Conservation (phyloP, 2,113 vertebrate genomes). For the Australoheros scitulus region DNA sequence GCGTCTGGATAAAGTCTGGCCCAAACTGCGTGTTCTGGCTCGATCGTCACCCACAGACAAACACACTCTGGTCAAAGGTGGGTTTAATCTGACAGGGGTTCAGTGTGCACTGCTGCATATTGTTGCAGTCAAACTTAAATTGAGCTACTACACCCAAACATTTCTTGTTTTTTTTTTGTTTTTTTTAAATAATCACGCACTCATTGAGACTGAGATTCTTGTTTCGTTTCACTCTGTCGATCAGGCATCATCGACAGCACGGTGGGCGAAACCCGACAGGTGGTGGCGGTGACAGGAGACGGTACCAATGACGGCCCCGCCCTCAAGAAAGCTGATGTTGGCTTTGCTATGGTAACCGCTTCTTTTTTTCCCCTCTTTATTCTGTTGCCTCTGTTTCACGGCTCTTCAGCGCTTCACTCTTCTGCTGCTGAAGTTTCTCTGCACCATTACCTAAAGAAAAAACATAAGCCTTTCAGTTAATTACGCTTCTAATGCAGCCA, state of each 20-base stretch:
- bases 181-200: not conserved
- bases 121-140: not conserved
- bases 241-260: conserved; percentile 98
- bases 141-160: not conserved
- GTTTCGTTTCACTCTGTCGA: not conserved
- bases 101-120: not conserved
- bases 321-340: conserved; percentile 96
- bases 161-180: not conserved
- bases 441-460: conserved; percentile 13
- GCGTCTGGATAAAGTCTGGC: conserved; percentile 96
- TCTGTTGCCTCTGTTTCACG: not conserved
- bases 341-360: conserved; percentile 94
- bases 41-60: conserved; percentile 97
- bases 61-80: conserved; percentile 98
- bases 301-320: conserved; percentile 97
- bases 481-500: conserved; percentile 27
- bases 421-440: conserved; percentile 24
- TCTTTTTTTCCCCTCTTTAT: not conserved
- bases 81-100: conserved; percentile 23
- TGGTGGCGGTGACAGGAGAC: conserved; percentile 96
- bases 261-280: conserved; percentile 89
- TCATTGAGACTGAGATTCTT: not conserved
- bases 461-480: conserved; percentile 7
- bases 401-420: not conserved
- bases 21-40: conserved; percentile 92